Evolutionary conservation across 2,797 vertebrate species (phyloP).

Genomic region (Channallabes apus): DNA sequence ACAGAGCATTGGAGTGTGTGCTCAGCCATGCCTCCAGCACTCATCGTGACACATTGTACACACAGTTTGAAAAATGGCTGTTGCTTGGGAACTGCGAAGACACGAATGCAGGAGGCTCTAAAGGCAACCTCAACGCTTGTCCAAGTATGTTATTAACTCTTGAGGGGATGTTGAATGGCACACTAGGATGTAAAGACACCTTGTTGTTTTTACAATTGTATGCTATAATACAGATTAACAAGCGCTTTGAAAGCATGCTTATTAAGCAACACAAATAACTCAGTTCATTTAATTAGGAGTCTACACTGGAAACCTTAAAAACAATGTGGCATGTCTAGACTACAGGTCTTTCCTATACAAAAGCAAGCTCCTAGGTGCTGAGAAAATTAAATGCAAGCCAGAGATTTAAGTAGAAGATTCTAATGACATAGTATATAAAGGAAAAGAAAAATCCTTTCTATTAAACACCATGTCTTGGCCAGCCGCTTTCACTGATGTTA

Average conservation of each 20-base stretch:
- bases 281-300: slow-evolving; percentile 68
- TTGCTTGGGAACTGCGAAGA: slow-evolving; percentile 43
- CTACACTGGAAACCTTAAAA: slow-evolving; percentile 54
- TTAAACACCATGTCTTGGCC: slow-evolving; percentile 29
- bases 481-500: too few species aligned
- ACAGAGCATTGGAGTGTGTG: slow-evolving; percentile 44
- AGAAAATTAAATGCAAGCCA: slow-evolving; percentile 39
- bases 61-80: slow-evolving; percentile 39
- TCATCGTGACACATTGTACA: slow-evolving; percentile 44
- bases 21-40: slow-evolving; percentile 39
- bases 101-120: neutral
- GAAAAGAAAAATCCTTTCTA: slow-evolving; percentile 37
- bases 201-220: slow-evolving; percentile 16
- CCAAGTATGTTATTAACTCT: slow-evolving; percentile 34
- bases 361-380: slow-evolving; percentile 25
- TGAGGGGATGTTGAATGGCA: slow-evolving; percentile 25
- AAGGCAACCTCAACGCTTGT: slow-evolving; percentile 1
- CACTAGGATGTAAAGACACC: slow-evolving; percentile 23
- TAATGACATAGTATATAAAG: slow-evolving; percentile 32
- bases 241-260: slow-evolving; percentile 43
- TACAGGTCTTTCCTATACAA: slow-evolving; percentile 41
- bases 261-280: slow-evolving; percentile 70
- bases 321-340: slow-evolving; percentile 36
- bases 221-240: neutral
- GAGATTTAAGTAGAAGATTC: slow-evolving; percentile 41